These are phyloP conservation scores for Caenorhabditis sp. DNA, from an alignment of 2,888 invertebrate species.

Conservation along the genomic window DNA sequence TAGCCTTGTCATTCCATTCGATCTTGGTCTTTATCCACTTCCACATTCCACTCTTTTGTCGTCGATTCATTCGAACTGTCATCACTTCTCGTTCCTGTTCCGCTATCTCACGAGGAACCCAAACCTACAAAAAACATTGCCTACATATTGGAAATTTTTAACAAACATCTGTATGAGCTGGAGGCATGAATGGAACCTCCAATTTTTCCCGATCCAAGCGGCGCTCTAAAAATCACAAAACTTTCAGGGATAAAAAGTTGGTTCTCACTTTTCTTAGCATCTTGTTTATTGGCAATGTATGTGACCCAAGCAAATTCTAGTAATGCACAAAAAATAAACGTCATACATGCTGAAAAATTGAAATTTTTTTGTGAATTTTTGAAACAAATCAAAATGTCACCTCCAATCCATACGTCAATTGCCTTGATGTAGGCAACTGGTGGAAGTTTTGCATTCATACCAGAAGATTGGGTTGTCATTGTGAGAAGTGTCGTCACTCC, in stretches of 20 bases:
- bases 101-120: constrained; percentile 47
- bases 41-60: constrained; percentile 28
- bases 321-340: constrained; percentile 92
- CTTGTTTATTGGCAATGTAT: constrained; percentile 75
- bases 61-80: constrained; percentile 35
- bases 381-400: no score
- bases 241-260: background rate
- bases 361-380: no score
- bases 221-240: background rate
- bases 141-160: background rate
- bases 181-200: constrained; percentile 25
- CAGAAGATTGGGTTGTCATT: constrained; percentile 84
- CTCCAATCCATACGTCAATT: constrained; percentile 70
- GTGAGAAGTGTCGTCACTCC: constrained; percentile 94
- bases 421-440: constrained; percentile 88
- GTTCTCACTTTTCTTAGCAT: constrained; percentile 20
- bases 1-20: constrained; percentile 62
- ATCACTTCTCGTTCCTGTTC: constrained; percentile 53
- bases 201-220: constrained; percentile 7
- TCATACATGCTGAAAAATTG: constrained; percentile 86
- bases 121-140: constrained; percentile 27
- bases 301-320: constrained; percentile 97
- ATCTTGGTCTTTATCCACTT: constrained; percentile 55
- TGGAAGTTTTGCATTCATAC: constrained; percentile 68
- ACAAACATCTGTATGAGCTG: constrained; percentile 32